These are phyloP conservation scores for Pseudopipra pipra DNA, from an alignment of 2,113 vertebrate genomes.

Conservation along the genomic window DNA sequence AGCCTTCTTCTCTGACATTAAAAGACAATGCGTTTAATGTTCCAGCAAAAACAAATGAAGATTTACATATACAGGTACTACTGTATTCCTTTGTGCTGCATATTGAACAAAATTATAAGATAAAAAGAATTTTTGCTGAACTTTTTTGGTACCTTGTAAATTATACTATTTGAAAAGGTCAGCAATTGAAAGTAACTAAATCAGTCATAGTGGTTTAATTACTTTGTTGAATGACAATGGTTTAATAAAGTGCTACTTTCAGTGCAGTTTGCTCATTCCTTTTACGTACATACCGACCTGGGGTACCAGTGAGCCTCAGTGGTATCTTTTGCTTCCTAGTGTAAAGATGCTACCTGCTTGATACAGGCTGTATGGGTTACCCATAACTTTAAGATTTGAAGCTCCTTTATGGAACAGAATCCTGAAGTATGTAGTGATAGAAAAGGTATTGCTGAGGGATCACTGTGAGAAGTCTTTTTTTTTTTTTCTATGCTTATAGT, in stretches of 20 bases:
- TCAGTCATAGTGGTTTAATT: neutral
- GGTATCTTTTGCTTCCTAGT: neutral
- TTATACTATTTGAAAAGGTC: neutral
- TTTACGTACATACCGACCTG: neutral
- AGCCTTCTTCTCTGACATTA: slow-evolving; percentile 71
- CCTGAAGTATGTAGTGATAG: neutral
- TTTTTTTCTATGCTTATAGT: neutral
- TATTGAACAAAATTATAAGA: neutral
- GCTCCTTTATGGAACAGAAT: neutral
- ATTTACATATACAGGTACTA: slow-evolving; percentile 84
- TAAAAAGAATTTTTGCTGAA: neutral
- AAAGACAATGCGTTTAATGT: slow-evolving; percentile 72
- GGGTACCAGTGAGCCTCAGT: neutral
- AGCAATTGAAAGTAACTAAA: neutral
- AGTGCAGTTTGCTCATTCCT: neutral
- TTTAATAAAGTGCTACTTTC: neutral
- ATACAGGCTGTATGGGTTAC: neutral
- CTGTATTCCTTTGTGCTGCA: neutral
- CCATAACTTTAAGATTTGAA: neutral
- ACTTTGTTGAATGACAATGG: neutral
- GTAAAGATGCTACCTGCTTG: neutral
- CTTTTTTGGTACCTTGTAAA: neutral
- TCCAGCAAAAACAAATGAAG: slow-evolving; percentile 76
- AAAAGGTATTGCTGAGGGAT: neutral
- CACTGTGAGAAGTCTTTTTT: neutral